A percentile compares a stretch with the other conserved stretches of the same genome.
Conservation (phyloP, 1,140 invertebrate species). For the Drosophila leontia region DNA sequence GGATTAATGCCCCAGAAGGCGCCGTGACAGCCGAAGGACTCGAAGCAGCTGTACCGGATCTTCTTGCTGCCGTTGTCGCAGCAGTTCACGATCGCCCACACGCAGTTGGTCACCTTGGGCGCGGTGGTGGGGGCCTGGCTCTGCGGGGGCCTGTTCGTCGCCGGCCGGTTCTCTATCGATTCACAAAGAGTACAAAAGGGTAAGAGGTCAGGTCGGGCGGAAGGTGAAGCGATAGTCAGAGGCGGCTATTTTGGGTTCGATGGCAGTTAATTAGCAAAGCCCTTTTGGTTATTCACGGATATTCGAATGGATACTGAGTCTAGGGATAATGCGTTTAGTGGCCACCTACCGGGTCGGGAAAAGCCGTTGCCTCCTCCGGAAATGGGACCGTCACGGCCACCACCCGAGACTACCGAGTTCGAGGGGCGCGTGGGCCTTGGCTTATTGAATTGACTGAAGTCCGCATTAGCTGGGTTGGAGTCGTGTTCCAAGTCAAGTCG, state of each 20-base stretch:
- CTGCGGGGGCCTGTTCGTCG: not conserved
- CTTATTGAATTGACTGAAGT: conserved; percentile 37
- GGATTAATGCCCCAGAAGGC: conserved; percentile 88
- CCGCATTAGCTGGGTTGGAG: conserved; percentile 51
- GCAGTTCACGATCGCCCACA: conserved; percentile 89
- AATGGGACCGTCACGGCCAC: not conserved
- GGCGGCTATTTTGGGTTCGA: not conserved
- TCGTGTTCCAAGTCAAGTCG: conserved; percentile 46
- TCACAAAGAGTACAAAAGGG: conserved; percentile 33
- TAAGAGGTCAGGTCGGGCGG: conserved; percentile 18
- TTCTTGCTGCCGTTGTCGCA: conserved; percentile 85
- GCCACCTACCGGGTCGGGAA: conserved; percentile 17
- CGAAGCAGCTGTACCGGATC: conserved; percentile 88
- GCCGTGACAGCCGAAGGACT: conserved; percentile 88
- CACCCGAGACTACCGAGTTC: not conserved
- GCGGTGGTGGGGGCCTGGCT: conserved; percentile 18
- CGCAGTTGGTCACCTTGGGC: conserved; percentile 86
- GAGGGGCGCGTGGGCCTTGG: conserved; percentile 16
- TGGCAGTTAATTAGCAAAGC: conserved; percentile 23
- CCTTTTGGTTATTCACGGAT: conserved; percentile 30
- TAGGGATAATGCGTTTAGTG: too few relatives aligned
- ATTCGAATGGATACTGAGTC: conserved; percentile 4
- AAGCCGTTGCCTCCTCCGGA: not conserved
- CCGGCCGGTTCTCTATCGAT: not conserved
- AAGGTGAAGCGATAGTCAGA: conserved; percentile 26